Percentiles rank a stretch among this genome's conserved stretches.
Conservation (phyloP, 2,113 vertebrate genomes). For the Gavialis gangeticus region DNA sequence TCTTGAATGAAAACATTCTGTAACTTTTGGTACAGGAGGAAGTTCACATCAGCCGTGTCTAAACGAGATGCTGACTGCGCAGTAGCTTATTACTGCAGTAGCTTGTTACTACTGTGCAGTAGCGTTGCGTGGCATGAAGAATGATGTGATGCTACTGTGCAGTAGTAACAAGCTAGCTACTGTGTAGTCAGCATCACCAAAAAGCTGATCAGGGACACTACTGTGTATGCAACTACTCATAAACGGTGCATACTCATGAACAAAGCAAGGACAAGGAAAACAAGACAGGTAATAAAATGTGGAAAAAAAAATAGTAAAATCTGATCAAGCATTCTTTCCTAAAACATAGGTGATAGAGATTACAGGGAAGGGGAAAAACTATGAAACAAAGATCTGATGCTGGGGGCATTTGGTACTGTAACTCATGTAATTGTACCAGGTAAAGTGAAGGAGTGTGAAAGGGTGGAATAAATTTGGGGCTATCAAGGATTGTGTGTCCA, state of each 20-base stretch:
- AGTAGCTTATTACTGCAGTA: no score
- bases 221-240: no score
- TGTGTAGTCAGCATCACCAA: background rate
- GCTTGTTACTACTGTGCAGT: no score
- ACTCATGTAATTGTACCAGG: conserved; percentile 45
- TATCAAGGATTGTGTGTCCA: conserved; percentile 59
- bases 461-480: conserved; percentile 57
- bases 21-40: background rate
- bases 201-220: background rate
- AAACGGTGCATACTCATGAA: no score
- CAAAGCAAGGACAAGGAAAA: conserved; percentile 13
- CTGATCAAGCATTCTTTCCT: conserved; percentile 45
- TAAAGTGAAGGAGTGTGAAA: conserved; percentile 28
- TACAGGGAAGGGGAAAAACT: conserved; percentile 2
- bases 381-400: conserved; percentile 51
- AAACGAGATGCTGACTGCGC: no score
- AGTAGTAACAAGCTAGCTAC: no score
- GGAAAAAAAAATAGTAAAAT: conserved; percentile 11
- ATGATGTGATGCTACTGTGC: no score
- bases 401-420: background rate
- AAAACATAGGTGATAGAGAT: background rate
- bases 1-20: background rate
- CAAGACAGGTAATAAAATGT: conserved; percentile 17
- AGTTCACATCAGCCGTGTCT: background rate
- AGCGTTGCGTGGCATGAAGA: no score